Evolutionary conservation across 2,888 invertebrate genomes (phyloP), one percentile per base, ranked within the genome.

Genomic region (Micoletzkya japonica): DNA sequence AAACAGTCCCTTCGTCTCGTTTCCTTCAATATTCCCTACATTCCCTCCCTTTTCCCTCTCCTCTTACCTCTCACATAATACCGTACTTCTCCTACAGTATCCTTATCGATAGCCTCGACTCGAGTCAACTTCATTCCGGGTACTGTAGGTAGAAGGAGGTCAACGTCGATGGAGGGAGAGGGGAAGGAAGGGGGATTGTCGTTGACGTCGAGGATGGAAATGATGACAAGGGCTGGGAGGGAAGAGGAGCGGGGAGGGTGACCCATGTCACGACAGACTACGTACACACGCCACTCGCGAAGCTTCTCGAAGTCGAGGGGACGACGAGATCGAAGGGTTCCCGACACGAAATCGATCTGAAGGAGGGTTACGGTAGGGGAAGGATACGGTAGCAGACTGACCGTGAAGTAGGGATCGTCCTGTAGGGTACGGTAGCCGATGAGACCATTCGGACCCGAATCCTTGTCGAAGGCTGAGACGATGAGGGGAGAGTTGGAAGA

Each of bases 381-480:
- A 44, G 20, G 20, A 44, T 44, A 20, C 20, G 10, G 20, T 10
- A 14, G 44, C 10, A 64, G 34, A 28, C 56, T 39, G 32, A 67
- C 67, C 67, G 57, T 67, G 39, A 67, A 67, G 56, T 67, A 67
- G 34, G 56, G 67, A 44, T 67, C 67, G 17, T 67, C 67, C 20
- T 36, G 36, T 56, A 70, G 70, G 26, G 63, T 6, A 34, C 30
- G 34, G 56, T 63, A 76, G 26, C 63, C 73, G 10, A 95, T 88
- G 78, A 93, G 89, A 28, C 92, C 91, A 88, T 95, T 92, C 54
- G 91, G 89, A 82, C 93, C 91, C 52, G 92, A 91, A 88, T 96
- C 96, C 3, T 88, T 90, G 87, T 96, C 96, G 72, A 88, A 88
- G 0, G 94, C 92, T 80, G 90, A 90, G 72, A 96, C 90, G 68